Evolutionary conservation across 2,888 invertebrate genomes (phyloP).

Genomic region (Helobdella robusta): DNA sequence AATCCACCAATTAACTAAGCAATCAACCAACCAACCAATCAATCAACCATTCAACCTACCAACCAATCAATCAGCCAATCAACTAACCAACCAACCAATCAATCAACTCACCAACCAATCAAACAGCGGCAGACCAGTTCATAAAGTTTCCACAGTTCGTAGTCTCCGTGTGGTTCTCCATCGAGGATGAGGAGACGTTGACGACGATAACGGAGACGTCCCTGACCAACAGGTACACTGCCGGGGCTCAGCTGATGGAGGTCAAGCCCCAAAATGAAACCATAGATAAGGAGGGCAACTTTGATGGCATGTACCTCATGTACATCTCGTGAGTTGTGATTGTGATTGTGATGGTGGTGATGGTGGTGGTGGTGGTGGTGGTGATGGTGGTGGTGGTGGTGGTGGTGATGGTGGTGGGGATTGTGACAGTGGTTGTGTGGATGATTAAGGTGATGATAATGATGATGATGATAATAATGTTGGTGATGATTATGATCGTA

Average conservation of each 20-base stretch:
- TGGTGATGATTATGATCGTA: not conserved
- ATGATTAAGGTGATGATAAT: not conserved
- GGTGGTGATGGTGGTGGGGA: not conserved
- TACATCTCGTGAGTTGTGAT: conserved; percentile 10
- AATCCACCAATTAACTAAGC: too few species aligned
- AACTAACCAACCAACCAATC: too few species aligned
- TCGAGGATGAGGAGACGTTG: not conserved
- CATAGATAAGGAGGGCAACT: conserved; percentile 18
- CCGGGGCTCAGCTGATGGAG: not conserved
- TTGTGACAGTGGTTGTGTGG: not conserved
- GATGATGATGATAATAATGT: not conserved
- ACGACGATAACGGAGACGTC: conserved; percentile 7
- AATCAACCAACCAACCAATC: too few species aligned
- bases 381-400: not conserved
- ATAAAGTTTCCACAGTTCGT: conserved; percentile 9
- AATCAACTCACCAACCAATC: too few species aligned
- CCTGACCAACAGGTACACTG: not conserved
- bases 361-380: not conserved
- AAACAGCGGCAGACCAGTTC: not conserved
- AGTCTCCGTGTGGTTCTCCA: conserved; percentile 10
- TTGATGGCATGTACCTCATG: conserved; percentile 11
- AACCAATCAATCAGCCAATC: too few species aligned
- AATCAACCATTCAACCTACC: too few species aligned
- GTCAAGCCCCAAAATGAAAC: not conserved
- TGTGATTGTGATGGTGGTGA: not conserved